Percentiles rank a stretch among this genome's conserved stretches.
Evolutionary conservation across 1,140 invertebrate genomes (phyloP).

Genomic region (Drosophila ficusphila): DNA sequence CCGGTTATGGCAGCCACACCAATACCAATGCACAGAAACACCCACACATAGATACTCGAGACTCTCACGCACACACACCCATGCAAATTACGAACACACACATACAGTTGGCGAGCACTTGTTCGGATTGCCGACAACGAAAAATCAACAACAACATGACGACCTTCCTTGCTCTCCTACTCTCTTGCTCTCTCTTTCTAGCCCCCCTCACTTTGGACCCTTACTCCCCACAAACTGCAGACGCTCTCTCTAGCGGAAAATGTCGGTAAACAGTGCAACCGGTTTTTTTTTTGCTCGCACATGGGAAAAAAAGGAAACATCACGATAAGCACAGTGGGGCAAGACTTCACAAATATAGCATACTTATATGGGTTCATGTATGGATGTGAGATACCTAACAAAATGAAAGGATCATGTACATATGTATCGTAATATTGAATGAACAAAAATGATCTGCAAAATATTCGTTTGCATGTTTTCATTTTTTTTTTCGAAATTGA

Average conservation of each 20-base stretch:
- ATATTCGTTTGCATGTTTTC: no score
- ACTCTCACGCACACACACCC: not conserved
- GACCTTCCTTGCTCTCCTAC: constrained; percentile 59
- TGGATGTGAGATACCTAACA: not conserved
- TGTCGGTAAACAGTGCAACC: constrained; percentile 81
- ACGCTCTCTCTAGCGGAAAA: constrained; percentile 61
- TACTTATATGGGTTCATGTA: constrained; percentile 23
- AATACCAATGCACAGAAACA: constrained; percentile 22
- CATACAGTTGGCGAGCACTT: constrained; percentile 45
- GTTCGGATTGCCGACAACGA: constrained; percentile 68
- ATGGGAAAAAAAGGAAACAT: constrained; percentile 19
- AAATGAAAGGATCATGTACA: no score
- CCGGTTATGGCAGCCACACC: constrained; percentile 70
- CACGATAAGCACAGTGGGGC: constrained; percentile 36
- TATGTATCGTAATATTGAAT: no score
- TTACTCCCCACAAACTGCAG: constrained; percentile 5
- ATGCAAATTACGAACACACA: constrained; percentile 1
- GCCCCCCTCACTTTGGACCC: constrained; percentile 1
- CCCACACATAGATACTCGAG: constrained; percentile 9
- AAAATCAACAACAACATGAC: constrained; percentile 58
- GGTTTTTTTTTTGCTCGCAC: constrained; percentile 62
- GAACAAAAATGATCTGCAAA: no score
- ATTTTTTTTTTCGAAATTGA: no score
- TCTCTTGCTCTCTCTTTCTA: constrained; percentile 11
- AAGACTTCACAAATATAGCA: constrained; percentile 10